Evolutionary conservation across 2,113 vertebrate species (phyloP).

Genomic region (Grammomys dolichurus): DNA sequence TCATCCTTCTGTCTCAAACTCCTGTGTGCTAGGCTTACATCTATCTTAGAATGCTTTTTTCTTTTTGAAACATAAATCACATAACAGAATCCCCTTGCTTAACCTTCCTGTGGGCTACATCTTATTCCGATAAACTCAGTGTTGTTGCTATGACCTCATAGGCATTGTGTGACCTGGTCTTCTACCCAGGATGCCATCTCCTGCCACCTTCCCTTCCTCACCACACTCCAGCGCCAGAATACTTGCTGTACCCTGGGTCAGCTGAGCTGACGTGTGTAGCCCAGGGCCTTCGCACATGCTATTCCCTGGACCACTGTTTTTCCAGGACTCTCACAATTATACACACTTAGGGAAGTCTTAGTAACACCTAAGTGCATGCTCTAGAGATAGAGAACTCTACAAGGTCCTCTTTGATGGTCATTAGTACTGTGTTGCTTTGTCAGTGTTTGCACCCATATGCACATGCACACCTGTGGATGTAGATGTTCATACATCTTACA

Average conservation of each 20-base stretch:
- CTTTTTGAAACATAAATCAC: background rate
- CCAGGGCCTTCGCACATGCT: background rate
- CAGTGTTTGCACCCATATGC: background rate
- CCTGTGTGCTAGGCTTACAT: background rate
- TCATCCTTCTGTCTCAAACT: background rate
- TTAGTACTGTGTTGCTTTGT: background rate
- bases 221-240: background rate
- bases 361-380: background rate
- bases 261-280: no score
- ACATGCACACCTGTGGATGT: no score
- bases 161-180: background rate
- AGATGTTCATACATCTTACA: no score
- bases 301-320: background rate
- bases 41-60: background rate
- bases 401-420: background rate
- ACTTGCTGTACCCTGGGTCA: background rate
- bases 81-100: background rate
- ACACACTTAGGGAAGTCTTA: background rate
- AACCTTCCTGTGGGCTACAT: background rate
- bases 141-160: background rate
- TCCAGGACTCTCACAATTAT: background rate
- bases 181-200: background rate
- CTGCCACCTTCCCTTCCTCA: background rate
- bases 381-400: background rate
- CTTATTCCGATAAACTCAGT: background rate